These are phyloP conservation scores for Gymnothorax javanicus DNA, from an alignment of 2,797 vertebrate genomes.

Conservation along the genomic window DNA sequence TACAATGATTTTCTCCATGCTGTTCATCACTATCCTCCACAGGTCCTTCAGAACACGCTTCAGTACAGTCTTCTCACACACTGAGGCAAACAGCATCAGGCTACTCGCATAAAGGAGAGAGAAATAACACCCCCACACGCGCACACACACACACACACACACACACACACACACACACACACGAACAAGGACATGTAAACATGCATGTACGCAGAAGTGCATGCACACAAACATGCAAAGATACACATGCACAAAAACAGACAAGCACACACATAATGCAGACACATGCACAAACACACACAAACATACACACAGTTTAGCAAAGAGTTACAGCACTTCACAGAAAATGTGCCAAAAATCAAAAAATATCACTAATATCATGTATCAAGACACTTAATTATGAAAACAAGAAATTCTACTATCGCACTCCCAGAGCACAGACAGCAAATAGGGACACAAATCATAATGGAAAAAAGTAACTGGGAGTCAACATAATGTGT, in stretches of 20 bases:
- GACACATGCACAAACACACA: conserved; percentile 22
- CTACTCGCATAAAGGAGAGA: conserved; percentile 58
- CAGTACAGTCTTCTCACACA: conserved; percentile 94
- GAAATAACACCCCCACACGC: background rate
- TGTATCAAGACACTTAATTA: background rate
- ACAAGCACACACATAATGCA: background rate
- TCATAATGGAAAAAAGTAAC: background rate
- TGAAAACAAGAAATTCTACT: background rate
- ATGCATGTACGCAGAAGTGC: too few species aligned
- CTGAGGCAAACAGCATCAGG: conserved; percentile 88
- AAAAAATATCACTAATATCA: background rate
- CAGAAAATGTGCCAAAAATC: background rate
- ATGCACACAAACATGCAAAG: conserved; percentile 3
- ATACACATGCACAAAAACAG: background rate
- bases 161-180: conserved; percentile 3
- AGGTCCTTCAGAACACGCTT: conserved; percentile 95
- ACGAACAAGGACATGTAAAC: background rate
- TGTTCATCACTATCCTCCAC: conserved; percentile 92
- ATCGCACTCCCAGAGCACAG: background rate
- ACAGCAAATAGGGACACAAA: background rate
- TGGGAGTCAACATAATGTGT: too few species aligned
- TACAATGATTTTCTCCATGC: conserved; percentile 89
- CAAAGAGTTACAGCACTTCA: background rate
- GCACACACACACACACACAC: conserved; percentile 6
- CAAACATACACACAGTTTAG: background rate